Evolutionary conservation across 2,888 invertebrate species (phyloP), one percentile per base, ranked within the genome.

Genomic region (Platycheirus albimanus): DNA sequence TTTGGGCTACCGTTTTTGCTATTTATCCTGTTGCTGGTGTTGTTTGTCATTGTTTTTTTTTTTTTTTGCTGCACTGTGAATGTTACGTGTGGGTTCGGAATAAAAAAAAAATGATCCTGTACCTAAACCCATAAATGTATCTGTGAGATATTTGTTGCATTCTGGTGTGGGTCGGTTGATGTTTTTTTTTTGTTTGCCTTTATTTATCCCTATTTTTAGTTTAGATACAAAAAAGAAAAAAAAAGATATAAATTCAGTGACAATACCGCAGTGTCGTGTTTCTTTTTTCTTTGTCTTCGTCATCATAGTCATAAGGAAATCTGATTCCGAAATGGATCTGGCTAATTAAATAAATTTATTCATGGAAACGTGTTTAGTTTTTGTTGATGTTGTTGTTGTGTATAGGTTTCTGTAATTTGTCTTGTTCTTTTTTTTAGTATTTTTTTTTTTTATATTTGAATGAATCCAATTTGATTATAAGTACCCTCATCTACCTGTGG

Each of bases 341-440:
- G 33, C 30, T 67, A 76, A 81, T 81, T 81, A 78, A 69, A 69
- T 45, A 64, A 83, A 83, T 78, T 69, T 78, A 83, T 83, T 83
- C 78, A 83, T 72, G 30, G 20, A 56, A 49, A 49, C 56, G 19
- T 70, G 28, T 63, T 30, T n/a, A n/a, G n/a, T n/a, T 70, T 4
- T 64, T 28, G 30, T 67, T 10, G 3, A 0, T 56, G 1, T 36
- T 15, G 38, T 69, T 63, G 43, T 36, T 11, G 28, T 51, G 8
- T 58, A n/a, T 33, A 33, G 24, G 24, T n/a, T 13, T 49, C 8
- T 43, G 24, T 41, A 43, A 33, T 17, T 41, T 43, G 36, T 74
- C 30, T 41, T 70, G 52, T 66, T 67, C 19, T 69, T 66, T 63
- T 15, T 63, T 74, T 47, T 15, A 36, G 17, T 54, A 45, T 64